Percentiles rank a stretch among this genome's conserved stretches.
These are phyloP conservation scores for Eurytoma adleriae DNA, from an alignment of 2,888 invertebrate species.

Conservation along the genomic window DNA sequence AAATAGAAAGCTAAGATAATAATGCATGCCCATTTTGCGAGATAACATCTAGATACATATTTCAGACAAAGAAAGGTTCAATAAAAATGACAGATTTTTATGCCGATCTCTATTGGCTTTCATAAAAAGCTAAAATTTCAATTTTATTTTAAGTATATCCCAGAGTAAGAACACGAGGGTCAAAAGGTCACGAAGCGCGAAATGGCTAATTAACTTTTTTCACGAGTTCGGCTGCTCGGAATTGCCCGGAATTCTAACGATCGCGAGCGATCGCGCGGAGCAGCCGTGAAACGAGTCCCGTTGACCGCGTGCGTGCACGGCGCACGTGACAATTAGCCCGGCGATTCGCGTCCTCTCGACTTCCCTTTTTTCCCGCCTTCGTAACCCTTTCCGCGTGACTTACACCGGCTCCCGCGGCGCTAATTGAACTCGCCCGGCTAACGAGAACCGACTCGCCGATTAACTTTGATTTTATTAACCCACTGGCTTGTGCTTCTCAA, in stretches of 20 bases:
- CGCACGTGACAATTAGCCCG: slow-evolving; percentile 18
- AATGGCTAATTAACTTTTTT: too few relatives aligned
- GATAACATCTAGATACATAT: too few relatives aligned
- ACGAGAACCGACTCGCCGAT: slow-evolving; percentile 54
- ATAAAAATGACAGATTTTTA: too few relatives aligned
- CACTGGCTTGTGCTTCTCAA: background rate
- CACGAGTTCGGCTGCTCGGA: too few relatives aligned
- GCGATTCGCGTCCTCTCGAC: background rate
- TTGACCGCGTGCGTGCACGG: slow-evolving; percentile 1
- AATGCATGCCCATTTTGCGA: too few relatives aligned
- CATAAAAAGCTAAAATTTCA: background rate
- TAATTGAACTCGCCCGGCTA: slow-evolving; percentile 61
- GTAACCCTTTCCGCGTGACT: slow-evolving; percentile 45
- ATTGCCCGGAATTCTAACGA: too few relatives aligned
- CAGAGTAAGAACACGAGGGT: background rate
- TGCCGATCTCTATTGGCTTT: background rate
- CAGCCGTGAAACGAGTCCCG: background rate
- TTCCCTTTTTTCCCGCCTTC: background rate
- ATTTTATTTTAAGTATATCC: too few relatives aligned
- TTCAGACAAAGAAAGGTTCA: too few relatives aligned
- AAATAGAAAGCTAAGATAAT: too few relatives aligned
- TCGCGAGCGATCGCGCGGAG: background rate
- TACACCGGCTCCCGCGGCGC: slow-evolving; percentile 55
- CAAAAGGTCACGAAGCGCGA: background rate
- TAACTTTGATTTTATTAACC: slow-evolving; percentile 19